Conservation (phyloP, 2,797 vertebrate species). For the Mormyrus proboscirostris region DNA sequence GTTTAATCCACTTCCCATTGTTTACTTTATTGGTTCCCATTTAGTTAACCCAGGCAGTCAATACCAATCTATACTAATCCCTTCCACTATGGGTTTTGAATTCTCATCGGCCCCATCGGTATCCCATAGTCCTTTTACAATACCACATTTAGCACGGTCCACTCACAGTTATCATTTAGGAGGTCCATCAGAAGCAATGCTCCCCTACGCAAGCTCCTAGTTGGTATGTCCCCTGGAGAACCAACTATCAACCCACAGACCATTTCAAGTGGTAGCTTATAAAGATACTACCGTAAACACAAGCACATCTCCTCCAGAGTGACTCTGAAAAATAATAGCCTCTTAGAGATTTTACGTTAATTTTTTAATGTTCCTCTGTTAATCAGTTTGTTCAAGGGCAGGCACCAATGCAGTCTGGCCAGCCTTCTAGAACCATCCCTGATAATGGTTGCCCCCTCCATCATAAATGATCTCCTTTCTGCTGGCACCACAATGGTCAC, state of each 20-base stretch:
- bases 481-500: slow-evolving; percentile 23
- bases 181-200: background rate
- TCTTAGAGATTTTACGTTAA: background rate
- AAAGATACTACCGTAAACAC: background rate
- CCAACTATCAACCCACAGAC: background rate
- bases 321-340: background rate
- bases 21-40: background rate
- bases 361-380: background rate
- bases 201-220: background rate
- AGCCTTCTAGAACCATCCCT: background rate
- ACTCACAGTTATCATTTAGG: background rate
- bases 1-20: background rate
- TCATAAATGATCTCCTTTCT: slow-evolving; percentile 19
- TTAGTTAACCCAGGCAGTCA: background rate
- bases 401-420: background rate
- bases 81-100: background rate
- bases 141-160: background rate
- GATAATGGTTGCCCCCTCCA: background rate
- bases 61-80: background rate
- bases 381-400: background rate
- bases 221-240: background rate
- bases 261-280: background rate
- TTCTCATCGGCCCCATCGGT: background rate
- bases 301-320: background rate
- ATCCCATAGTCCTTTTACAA: background rate